Conservation (phyloP, 2,888 invertebrate genomes). For the Salticus scenicus region DNA sequence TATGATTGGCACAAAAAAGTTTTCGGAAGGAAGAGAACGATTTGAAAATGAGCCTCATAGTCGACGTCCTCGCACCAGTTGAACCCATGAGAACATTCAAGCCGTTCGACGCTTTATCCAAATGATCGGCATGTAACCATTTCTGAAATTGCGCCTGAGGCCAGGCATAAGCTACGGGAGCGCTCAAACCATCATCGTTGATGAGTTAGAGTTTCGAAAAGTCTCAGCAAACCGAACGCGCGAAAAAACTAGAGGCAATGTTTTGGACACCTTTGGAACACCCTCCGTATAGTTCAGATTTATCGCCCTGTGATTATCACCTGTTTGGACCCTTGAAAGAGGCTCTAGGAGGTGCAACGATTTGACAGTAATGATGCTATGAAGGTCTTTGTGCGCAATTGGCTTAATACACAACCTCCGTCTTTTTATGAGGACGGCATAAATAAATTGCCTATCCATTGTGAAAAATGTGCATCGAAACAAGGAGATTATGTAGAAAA, state of each 20-base stretch:
- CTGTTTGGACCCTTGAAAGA: neutral
- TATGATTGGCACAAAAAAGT: too few relatives aligned
- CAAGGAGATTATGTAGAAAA: conserved; percentile 12
- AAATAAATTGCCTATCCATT: neutral
- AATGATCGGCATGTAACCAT: too few relatives aligned
- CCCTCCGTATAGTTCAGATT: neutral
- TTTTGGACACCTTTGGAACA: neutral
- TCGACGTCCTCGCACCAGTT: neutral
- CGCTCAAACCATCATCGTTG: neutral
- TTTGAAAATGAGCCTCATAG: too few relatives aligned
- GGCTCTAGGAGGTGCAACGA: neutral
- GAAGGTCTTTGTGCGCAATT: neutral
- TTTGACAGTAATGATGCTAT: neutral
- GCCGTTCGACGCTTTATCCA: too few relatives aligned
- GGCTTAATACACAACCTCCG: neutral
- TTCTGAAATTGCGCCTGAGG: conserved; percentile 2
- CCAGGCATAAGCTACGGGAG: conserved; percentile 5
- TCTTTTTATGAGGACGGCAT: neutral
- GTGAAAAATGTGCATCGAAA: neutral
- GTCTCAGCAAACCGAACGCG: too few relatives aligned
- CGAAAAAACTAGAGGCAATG: too few relatives aligned
- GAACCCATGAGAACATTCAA: too few relatives aligned
- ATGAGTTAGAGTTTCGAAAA: too few relatives aligned
- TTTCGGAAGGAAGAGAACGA: too few relatives aligned
- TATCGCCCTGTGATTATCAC: neutral